Evolutionary conservation across 2,113 vertebrate species (phyloP).

Genomic region (Nyctereutes procyonoides): DNA sequence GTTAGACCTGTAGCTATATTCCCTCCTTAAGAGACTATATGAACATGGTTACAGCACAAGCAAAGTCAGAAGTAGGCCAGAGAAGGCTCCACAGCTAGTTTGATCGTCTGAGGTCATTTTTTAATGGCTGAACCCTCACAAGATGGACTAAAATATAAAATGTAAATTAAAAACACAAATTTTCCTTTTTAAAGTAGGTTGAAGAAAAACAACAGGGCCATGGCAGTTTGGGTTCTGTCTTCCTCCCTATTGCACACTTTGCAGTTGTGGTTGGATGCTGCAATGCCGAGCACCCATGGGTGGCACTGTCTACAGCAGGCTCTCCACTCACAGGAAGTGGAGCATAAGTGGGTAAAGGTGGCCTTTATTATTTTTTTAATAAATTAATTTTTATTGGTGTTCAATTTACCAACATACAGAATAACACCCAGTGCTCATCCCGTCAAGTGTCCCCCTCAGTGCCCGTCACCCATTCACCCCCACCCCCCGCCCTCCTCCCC

Average conservation of each 20-base stretch:
- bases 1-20: conserved; percentile 85
- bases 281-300: neutral
- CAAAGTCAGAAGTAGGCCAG: conserved; percentile 88
- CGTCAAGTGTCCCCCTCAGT: no score
- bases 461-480: no score
- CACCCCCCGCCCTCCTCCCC: no score
- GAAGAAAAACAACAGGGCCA: conserved; percentile 88
- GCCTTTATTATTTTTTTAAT: no score
- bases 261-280: conserved; percentile 65
- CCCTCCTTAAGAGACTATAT: conserved; percentile 87
- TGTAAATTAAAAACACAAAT: conserved; percentile 98
- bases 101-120: conserved; percentile 88
- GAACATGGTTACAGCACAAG: conserved; percentile 90
- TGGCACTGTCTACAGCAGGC: conserved; percentile 34
- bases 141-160: conserved; percentile 97
- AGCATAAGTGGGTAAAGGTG: neutral
- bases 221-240: conserved; percentile 82
- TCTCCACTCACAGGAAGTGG: conserved; percentile 66
- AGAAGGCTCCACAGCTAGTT: conserved; percentile 86
- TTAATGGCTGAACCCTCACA: conserved; percentile 89
- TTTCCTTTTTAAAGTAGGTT: conserved; percentile 89
- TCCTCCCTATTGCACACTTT: neutral
- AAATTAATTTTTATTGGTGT: no score
- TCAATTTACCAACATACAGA: no score
- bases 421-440: no score